Conservation (phyloP, 1,140 invertebrate species). For the Mamestra configurata region DNA sequence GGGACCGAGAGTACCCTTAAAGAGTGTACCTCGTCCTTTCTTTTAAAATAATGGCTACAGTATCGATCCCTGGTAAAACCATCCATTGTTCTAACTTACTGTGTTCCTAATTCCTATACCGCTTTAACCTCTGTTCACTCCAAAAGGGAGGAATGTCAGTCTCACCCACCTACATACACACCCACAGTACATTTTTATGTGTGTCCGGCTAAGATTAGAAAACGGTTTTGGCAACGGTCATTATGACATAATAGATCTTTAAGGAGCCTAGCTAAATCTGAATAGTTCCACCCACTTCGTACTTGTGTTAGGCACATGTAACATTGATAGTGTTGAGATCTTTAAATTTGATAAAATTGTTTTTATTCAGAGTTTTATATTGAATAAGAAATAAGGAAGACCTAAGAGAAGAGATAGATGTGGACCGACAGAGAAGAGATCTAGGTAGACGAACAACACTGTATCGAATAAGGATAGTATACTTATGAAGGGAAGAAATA, state of each 20-base stretch:
- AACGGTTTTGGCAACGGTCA: slow-evolving; percentile 23
- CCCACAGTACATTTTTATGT: neutral
- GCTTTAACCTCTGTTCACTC: neutral
- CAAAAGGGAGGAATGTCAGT: neutral
- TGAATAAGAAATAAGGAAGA: no score
- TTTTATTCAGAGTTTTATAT: neutral
- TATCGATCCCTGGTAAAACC: neutral
- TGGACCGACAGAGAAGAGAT: no score
- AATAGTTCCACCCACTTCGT: neutral
- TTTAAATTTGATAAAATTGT: no score
- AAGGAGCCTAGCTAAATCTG: neutral
- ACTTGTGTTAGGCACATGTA: neutral
- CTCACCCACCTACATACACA: slow-evolving; percentile 18
- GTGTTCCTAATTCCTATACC: neutral
- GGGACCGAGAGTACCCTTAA: no score
- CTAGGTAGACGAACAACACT: no score
- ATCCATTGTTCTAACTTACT: neutral
- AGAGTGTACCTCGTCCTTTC: no score
- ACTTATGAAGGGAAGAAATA: no score
- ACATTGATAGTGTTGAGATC: neutral
- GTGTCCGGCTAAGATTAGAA: neutral
- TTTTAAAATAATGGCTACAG: neutral
- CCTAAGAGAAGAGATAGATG: no score
- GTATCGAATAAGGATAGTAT: no score
- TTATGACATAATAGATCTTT: slow-evolving; percentile 21